A percentile compares a stretch with the other conserved stretches of the same genome.
phyloP scores from a whole-genome alignment of 1,140 invertebrate genomes.

The Rhynchophorus ferrugineus region DNA sequence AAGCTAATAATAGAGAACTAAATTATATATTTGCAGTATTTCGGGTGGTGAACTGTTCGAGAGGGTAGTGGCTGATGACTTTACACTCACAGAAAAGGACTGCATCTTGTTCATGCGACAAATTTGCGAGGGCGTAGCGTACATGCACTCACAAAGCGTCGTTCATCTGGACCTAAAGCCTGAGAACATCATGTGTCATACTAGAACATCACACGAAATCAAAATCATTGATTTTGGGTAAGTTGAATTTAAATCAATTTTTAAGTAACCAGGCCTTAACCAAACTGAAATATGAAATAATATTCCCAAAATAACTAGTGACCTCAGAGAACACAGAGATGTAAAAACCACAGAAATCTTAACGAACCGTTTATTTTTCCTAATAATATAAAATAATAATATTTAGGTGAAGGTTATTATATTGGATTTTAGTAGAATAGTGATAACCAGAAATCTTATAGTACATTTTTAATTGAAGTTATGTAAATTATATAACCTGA shows the following conservation, averaged over 20 bases:
- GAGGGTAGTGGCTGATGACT: slow-evolving; percentile 84
- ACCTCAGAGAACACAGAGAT: no score
- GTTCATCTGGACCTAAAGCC: slow-evolving; percentile 90
- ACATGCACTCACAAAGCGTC: slow-evolving; percentile 79
- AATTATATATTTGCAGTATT: slow-evolving; percentile 70
- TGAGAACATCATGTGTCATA: slow-evolving; percentile 88
- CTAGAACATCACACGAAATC: slow-evolving; percentile 70
- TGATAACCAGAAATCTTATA: no score
- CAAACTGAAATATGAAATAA: not conserved
- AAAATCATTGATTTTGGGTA: slow-evolving; percentile 87
- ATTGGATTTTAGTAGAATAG: no score
- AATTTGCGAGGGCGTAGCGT: slow-evolving; percentile 83
- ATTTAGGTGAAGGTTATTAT: no score
- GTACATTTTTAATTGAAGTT: no score
- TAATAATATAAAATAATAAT: no score
- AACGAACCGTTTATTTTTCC: no score
- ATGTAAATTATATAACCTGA: no score
- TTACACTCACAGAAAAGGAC: slow-evolving; percentile 83
- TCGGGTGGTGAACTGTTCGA: slow-evolving; percentile 90
- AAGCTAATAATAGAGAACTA: no score
- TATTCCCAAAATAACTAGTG: no score
- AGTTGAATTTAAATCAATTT: not conserved
- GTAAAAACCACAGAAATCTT: no score
- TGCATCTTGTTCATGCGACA: slow-evolving; percentile 87
- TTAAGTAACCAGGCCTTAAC: not conserved